Conservation (phyloP, 2,888 invertebrate species). For the Tuta absoluta region DNA sequence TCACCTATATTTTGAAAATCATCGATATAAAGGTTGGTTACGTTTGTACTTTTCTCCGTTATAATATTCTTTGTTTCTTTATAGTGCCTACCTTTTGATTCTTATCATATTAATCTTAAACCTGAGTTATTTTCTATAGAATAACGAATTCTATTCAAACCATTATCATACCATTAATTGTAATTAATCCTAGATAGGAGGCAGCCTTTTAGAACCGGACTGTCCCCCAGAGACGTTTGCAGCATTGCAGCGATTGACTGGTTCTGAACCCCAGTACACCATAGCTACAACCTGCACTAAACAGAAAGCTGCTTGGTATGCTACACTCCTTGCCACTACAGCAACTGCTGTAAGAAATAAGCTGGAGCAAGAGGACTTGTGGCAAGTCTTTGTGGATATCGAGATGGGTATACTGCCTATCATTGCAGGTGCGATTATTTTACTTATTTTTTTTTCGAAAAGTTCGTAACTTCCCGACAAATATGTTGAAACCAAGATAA, state of each 20-base stretch:
- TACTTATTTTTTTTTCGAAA: background rate
- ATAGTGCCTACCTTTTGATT: background rate
- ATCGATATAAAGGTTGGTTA: conserved; percentile 58
- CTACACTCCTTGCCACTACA: conserved; percentile 50
- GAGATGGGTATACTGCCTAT: conserved; percentile 72
- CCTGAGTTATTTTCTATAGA: too few relatives aligned
- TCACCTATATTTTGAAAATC: conserved; percentile 37
- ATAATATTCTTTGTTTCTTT: background rate
- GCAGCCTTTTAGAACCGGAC: conserved; percentile 68
- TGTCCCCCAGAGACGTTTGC: conserved; percentile 62
- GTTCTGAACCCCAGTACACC: conserved; percentile 49
- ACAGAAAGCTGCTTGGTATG: conserved; percentile 62
- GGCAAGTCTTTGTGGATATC: conserved; percentile 68
- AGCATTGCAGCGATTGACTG: conserved; percentile 55
- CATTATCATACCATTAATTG: background rate
- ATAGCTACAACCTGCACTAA: conserved; percentile 55
- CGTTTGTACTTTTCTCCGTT: too few relatives aligned
- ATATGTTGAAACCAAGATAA: too few relatives aligned
- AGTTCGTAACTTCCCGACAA: too few relatives aligned
- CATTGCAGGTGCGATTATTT: conserved; percentile 58
- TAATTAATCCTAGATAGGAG: conserved; percentile 55
- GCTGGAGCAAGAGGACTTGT: conserved; percentile 54
- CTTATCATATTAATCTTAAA: too few relatives aligned
- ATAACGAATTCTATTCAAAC: too few relatives aligned
- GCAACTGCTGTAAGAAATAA: conserved; percentile 39